Evolutionary conservation across 1,140 invertebrate species (phyloP).

Genomic region (Lerema accius): DNA sequence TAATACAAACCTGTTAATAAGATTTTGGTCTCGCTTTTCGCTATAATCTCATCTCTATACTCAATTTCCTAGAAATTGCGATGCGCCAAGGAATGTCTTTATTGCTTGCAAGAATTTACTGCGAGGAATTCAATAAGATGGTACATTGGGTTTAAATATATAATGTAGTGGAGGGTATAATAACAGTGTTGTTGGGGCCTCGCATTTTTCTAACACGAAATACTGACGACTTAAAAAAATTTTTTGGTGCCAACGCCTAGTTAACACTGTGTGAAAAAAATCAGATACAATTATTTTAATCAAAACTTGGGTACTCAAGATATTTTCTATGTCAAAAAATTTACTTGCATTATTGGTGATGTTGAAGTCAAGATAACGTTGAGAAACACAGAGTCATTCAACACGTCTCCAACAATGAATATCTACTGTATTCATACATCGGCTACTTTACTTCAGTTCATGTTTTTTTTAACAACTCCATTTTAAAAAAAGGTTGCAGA

Average conservation of each 20-base stretch:
- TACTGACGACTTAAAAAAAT: background rate
- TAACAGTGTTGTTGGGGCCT: slow-evolving; percentile 6
- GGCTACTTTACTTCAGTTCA: too few relatives aligned
- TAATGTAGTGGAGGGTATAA: slow-evolving; percentile 6
- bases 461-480: too few relatives aligned
- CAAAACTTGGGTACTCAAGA: too few relatives aligned
- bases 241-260: too few relatives aligned
- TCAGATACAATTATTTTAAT: too few relatives aligned
- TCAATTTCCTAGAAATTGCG: slow-evolving; percentile 25
- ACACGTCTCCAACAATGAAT: too few relatives aligned
- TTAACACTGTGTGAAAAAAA: too few relatives aligned
- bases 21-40: background rate
- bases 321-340: too few relatives aligned
- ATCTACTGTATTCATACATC: too few relatives aligned
- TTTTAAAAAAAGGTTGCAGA: background rate
- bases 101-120: slow-evolving; percentile 34
- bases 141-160: slow-evolving; percentile 32
- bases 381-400: too few relatives aligned
- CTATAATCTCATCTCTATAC: background rate
- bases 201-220: background rate
- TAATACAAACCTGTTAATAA: background rate
- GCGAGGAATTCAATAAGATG: slow-evolving; percentile 37
- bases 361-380: too few relatives aligned
- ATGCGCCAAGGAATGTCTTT: slow-evolving; percentile 40
- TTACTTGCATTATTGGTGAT: too few relatives aligned